A percentile compares a stretch with the other conserved stretches of the same genome.
Evolutionary conservation across 2,113 vertebrate genomes (phyloP).

Genomic region (Eudyptes chrysolophus): DNA sequence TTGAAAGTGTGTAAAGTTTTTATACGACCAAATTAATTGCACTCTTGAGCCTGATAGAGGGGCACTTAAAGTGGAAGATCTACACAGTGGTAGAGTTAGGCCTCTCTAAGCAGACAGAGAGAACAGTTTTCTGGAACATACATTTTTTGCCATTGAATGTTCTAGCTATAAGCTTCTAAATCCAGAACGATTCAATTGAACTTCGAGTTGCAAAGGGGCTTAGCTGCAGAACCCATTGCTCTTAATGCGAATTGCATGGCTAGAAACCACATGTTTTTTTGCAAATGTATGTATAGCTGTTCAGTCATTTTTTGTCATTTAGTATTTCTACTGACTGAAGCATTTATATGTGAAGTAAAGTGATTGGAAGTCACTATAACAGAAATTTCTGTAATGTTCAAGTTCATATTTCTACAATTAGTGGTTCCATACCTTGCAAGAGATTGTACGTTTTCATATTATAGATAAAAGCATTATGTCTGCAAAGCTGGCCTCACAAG

Average conservation of each 20-base stretch:
- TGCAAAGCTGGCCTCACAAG: neutral
- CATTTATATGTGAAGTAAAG: neutral
- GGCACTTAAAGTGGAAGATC: neutral
- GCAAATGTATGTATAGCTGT: neutral
- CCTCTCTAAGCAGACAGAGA: neutral
- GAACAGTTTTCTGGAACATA: neutral
- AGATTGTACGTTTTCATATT: neutral
- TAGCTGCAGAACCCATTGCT: neutral
- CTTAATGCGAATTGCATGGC: neutral
- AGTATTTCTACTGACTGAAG: neutral
- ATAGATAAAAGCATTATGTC: neutral
- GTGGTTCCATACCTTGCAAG: neutral
- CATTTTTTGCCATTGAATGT: neutral
- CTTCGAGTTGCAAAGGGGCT: neutral
- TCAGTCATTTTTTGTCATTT: neutral
- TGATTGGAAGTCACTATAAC: neutral
- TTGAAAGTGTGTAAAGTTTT: neutral
- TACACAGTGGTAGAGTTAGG: neutral
- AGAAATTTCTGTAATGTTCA: neutral
- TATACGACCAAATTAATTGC: neutral
- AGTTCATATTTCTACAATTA: neutral
- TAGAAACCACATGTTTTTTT: neutral
- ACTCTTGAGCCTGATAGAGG: neutral
- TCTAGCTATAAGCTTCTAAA: neutral
- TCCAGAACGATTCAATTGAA: neutral